Evolutionary conservation across 2,888 invertebrate species (phyloP), one percentile per base, ranked within the genome.

Genomic region (Selenia dentaria): DNA sequence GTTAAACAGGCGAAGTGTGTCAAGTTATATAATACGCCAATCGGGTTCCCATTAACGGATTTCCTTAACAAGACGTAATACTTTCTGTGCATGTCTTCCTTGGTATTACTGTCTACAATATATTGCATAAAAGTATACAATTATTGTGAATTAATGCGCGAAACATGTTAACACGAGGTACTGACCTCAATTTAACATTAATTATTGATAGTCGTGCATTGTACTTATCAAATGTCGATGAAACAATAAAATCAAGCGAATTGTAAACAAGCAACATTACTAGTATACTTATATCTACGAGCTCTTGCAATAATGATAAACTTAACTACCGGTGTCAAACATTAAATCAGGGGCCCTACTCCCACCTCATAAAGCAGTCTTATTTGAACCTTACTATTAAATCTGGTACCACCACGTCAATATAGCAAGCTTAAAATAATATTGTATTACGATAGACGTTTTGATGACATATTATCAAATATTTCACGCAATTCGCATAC

Each of bases 1-100:
- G 46, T 52, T 60, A 56, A 64, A 66, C 52, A 60, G 53, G 57
- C 43, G 32, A 50, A 48, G 45, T 36, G 45, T 39, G 48, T 54
- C 31, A 51, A 14, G 40, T 75, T 78, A 70, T 69, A 67, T 77
- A 78, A 77, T 63, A 58, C 52, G 60, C 61, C 63, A 69, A 61
- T 50, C 60, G 55, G 41, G 41, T 38, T 50, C 41, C 31, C 24
- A 28, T 48, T 66, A 63, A 73, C 83, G 80, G 80, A 84, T 81
- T 83, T 83, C 80, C 83, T 79, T 60, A 51, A 58, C 54, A 26
- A 42, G 48, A 63, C 60, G 48, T 57, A 52, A 55, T 43, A 38
- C 42, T 51, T 41, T 46, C 18, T 27, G 29, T 31, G 20, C 12
- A 29, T 11, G 16, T 24, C 14, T 34, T 40, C 14, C 32, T 38